Base-by-base conservation (phyloP, 1,140 invertebrate species). In the Euwallacea fornicatus region DNA sequence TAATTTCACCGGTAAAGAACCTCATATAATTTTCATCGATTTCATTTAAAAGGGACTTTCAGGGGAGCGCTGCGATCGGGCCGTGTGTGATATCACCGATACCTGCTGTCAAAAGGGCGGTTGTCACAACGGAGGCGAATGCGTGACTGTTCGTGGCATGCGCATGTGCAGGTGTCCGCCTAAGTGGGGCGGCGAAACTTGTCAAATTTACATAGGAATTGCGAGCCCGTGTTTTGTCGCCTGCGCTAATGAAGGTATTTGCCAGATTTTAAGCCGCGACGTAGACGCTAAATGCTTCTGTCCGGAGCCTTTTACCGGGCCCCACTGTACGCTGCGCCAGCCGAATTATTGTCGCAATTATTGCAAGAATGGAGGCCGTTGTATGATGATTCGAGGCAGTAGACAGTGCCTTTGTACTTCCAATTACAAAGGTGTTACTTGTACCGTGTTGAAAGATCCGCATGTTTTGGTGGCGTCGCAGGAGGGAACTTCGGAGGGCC, bases 41-140 rank as follows among this genome's bases (percentile, higher is more conserved):
- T 33, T 33, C 1, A 33, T 33, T 33, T 33, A 33, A 33, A 33
- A 33, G 21, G 21, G 21, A 33, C 21, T 33, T 33, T 33, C 21
- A 33, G 21, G 21, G 21, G 16, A 10, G 55, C 55, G 55, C 3
- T 58, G 55, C 55, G 55, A 58, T 13, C 10, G 8, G 8, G 10
- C 55, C 13, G n/a, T 13, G 7, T 58, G 55, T 7, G 13, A 50
- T 50, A 13, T 11, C 46, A 33, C 59, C 7, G 9, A 13, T 43
- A 33, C 21, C 21, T 60, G 58, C 21, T 60, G 58, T 43, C 58
- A 60, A 21, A 33, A 60, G 11, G 55, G 53, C 10, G 65, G 65
- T 76, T 91, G 90, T 73, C 82, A 83, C 71, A 90, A 90, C 80
- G 85, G 86, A 74, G 88, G 87, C 33, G 79, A 85, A 6, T 91